phyloP scores from a whole-genome alignment of 1,140 invertebrate genomes.

The Drosophila varians region DNA sequence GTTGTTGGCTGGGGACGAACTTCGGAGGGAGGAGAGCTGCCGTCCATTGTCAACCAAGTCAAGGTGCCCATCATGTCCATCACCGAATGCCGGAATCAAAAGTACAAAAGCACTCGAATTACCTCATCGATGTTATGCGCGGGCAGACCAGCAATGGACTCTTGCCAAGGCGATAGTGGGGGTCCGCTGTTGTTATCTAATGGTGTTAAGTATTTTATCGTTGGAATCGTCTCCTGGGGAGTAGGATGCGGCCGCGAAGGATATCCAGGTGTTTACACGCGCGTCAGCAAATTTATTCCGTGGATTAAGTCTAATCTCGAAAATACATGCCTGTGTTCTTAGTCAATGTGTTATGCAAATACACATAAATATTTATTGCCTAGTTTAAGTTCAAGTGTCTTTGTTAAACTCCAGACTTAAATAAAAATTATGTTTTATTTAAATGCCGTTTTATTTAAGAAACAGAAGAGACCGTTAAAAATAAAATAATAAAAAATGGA shows the following conservation, averaged over 20 bases:
- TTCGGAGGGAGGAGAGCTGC: slow-evolving; percentile 91
- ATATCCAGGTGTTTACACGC: slow-evolving; percentile 84
- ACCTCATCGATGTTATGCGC: slow-evolving; percentile 92
- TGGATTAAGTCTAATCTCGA: slow-evolving; percentile 83
- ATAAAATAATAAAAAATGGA: background rate
- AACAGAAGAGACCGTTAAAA: background rate
- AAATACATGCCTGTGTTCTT: slow-evolving; percentile 82
- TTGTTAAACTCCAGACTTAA: slow-evolving; percentile 21
- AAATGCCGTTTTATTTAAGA: background rate
- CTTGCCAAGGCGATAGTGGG: slow-evolving; percentile 94
- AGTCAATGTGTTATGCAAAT: slow-evolving; percentile 41
- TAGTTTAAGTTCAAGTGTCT: slow-evolving; percentile 31
- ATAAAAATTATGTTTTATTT: slow-evolving; percentile 29
- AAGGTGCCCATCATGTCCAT: slow-evolving; percentile 92
- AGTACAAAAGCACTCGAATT: slow-evolving; percentile 91
- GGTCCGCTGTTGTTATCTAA: slow-evolving; percentile 90
- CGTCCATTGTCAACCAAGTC: slow-evolving; percentile 91
- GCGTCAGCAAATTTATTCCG: slow-evolving; percentile 82
- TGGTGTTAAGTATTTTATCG: slow-evolving; percentile 89
- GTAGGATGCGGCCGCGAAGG: slow-evolving; percentile 88
- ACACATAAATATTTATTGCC: slow-evolving; percentile 35
- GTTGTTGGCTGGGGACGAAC: slow-evolving; percentile 93
- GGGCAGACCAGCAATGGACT: slow-evolving; percentile 91
- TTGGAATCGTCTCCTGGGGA: slow-evolving; percentile 89
- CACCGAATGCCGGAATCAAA: slow-evolving; percentile 90